phyloP scores from a whole-genome alignment of 1,140 invertebrate genomes.

The fruit fly (Drosophila melanogaster) region DNA sequence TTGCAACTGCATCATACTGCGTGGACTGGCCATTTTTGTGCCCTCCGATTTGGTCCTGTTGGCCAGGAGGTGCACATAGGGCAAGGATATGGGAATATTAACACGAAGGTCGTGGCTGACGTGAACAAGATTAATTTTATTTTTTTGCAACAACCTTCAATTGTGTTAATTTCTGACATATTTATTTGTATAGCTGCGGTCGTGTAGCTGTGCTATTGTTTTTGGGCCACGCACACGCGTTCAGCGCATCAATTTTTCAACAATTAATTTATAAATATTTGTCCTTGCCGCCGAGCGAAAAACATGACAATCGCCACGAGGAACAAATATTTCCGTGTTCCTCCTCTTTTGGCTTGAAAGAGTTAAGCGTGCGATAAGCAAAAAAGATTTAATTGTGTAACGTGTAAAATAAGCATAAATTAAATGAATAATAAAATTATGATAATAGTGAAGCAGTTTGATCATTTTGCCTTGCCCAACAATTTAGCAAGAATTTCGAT shows the following conservation, averaged over 20 bases:
- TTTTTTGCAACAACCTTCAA: constrained; percentile 41
- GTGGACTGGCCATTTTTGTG: constrained; percentile 9
- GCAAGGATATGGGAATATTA: constrained; percentile 7
- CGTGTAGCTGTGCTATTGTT: constrained; percentile 19
- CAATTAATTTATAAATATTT: constrained; percentile 66
- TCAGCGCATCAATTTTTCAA: constrained; percentile 50
- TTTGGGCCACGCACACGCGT: constrained; percentile 1
- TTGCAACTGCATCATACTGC: constrained; percentile 17
- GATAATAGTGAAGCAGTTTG: no score
- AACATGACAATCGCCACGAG: constrained; percentile 48
- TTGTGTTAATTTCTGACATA: constrained; percentile 64
- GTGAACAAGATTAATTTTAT: constrained; percentile 20
- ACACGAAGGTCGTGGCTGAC: not conserved
- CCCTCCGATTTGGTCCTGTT: constrained; percentile 36
- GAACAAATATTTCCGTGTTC: constrained; percentile 52
- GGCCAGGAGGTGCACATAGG: not conserved
- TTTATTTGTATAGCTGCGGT: constrained; percentile 37
- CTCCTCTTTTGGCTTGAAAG: constrained; percentile 26
- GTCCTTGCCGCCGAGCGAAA: constrained; percentile 34
- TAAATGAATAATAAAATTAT: not conserved
- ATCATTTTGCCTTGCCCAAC: no score
- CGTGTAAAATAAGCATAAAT: constrained; percentile 37
- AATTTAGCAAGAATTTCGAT: no score
- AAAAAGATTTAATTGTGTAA: constrained; percentile 36
- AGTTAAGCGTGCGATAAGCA: constrained; percentile 41